These are phyloP conservation scores for Quiscalus mexicanus DNA, from an alignment of 2,113 vertebrate genomes.

Conservation along the genomic window DNA sequence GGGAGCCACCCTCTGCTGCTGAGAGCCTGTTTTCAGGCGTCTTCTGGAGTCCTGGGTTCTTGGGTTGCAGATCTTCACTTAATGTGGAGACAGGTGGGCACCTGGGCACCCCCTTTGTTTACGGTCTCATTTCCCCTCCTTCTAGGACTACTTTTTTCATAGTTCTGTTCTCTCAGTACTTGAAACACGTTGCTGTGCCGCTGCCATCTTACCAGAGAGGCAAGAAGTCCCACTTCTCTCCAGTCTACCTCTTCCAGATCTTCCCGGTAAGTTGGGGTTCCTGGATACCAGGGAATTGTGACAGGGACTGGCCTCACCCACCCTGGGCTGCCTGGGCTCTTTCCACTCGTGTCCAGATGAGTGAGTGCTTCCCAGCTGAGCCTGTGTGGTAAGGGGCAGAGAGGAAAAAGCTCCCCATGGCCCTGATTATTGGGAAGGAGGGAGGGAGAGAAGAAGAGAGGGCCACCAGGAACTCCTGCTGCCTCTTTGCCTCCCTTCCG, in stretches of 20 bases:
- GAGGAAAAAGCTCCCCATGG: neutral
- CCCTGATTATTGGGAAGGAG: neutral
- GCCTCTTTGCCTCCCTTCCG: neutral
- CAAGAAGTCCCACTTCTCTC: constrained; percentile 79
- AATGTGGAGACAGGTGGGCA: neutral
- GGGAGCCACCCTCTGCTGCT: neutral
- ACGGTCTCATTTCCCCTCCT: neutral
- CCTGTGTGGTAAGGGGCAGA: fast-evolving
- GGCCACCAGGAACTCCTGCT: neutral
- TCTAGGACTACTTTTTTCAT: constrained; percentile 88
- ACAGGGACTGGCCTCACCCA: neutral
- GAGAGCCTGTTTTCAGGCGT: neutral
- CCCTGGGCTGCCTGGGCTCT: neutral
- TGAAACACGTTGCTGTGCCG: constrained; percentile 83
- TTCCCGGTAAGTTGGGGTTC: constrained; percentile 82
- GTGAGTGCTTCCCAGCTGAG: neutral
- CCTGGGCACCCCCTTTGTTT: neutral
- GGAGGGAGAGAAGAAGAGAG: neutral
- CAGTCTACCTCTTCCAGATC: constrained; percentile 89
- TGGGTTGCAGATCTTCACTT: neutral
- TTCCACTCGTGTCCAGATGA: neutral
- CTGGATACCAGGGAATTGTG: neutral
- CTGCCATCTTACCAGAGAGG: constrained; percentile 80
- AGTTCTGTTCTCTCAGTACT: constrained; percentile 94
- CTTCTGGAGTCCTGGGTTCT: neutral